Conservation (phyloP, 2,888 invertebrate species). For the Oscheius sp. region DNA sequence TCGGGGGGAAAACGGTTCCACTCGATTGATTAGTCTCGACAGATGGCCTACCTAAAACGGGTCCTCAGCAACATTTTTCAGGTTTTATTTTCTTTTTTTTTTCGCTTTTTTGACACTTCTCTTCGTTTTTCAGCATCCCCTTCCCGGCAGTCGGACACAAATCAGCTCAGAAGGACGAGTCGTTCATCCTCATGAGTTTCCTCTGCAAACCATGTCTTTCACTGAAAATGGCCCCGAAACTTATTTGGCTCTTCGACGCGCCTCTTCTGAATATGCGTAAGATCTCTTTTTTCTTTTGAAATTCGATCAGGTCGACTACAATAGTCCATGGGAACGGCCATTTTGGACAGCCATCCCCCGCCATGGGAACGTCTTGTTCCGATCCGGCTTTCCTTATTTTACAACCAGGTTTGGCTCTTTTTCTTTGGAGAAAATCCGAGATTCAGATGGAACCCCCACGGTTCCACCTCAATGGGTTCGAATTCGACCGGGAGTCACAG, state of each 20-base stretch:
- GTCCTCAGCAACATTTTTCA: background rate
- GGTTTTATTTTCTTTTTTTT: background rate
- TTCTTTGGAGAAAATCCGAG: too few relatives aligned
- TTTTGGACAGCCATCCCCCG: background rate
- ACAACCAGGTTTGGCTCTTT: conserved; percentile 21
- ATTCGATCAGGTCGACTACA: background rate
- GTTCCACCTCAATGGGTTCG: conserved; percentile 70
- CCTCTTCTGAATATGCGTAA: conserved; percentile 42
- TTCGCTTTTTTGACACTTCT: background rate
- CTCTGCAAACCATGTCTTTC: conserved; percentile 71
- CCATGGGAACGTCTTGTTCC: background rate
- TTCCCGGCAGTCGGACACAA: conserved; percentile 15
- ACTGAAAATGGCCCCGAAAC: conserved; percentile 23
- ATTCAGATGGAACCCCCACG: conserved; percentile 19
- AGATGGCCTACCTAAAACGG: background rate
- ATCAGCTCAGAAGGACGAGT: conserved; percentile 80
- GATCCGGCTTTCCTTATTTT: conserved; percentile 30
- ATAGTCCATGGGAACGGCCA: background rate
- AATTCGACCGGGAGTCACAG: conserved; percentile 78
- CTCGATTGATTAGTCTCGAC: conserved; percentile 18
- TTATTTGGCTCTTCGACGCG: conserved; percentile 56
- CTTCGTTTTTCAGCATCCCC: conserved; percentile 4
- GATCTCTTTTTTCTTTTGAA: background rate
- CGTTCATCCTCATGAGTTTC: conserved; percentile 95
- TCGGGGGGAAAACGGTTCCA: conserved; percentile 16